Evolutionary conservation across 2,797 vertebrate species (phyloP).

Genomic region (Hafferia zeledoni): DNA sequence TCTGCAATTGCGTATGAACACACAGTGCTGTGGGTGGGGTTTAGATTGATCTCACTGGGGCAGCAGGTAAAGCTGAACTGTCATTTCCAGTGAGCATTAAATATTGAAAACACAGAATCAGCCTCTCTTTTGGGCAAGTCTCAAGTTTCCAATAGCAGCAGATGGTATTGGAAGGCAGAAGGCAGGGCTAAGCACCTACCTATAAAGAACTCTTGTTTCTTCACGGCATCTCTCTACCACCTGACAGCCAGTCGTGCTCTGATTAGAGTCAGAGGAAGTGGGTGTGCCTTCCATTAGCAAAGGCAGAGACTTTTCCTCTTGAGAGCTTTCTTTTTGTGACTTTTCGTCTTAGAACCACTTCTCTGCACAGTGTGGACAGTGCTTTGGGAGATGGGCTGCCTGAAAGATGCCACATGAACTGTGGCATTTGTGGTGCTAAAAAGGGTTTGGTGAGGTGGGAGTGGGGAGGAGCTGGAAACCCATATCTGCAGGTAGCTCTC

Average conservation of each 20-base stretch:
- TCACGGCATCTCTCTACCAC: not conserved
- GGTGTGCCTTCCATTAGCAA: conserved; percentile 51
- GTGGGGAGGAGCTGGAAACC: not conserved
- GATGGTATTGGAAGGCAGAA: conserved; percentile 40
- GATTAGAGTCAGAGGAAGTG: conserved; percentile 59
- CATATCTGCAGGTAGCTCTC: not conserved
- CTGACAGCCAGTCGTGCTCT: conserved; percentile 30
- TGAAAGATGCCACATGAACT: not conserved
- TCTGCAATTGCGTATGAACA: not conserved
- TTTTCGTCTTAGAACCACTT: not conserved
- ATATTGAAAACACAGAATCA: conserved; percentile 59
- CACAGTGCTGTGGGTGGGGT: not conserved
- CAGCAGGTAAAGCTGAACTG: conserved; percentile 32
- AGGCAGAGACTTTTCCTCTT: conserved; percentile 6
- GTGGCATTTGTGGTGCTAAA: not conserved
- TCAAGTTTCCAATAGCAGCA: conserved; percentile 64
- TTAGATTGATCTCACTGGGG: not conserved
- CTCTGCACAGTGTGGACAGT: not conserved
- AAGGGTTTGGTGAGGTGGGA: not conserved
- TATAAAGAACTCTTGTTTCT: conserved; percentile 55
- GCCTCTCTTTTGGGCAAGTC: conserved; percentile 34
- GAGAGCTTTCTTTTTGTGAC: conserved; percentile 1
- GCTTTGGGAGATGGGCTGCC: not conserved
- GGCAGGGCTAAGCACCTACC: conserved; percentile 6
- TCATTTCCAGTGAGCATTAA: conserved; percentile 65